These are phyloP conservation scores for Porites australiensis DNA, from an alignment of 64 coral and sea anemone species.

Conservation along the genomic window DNA sequence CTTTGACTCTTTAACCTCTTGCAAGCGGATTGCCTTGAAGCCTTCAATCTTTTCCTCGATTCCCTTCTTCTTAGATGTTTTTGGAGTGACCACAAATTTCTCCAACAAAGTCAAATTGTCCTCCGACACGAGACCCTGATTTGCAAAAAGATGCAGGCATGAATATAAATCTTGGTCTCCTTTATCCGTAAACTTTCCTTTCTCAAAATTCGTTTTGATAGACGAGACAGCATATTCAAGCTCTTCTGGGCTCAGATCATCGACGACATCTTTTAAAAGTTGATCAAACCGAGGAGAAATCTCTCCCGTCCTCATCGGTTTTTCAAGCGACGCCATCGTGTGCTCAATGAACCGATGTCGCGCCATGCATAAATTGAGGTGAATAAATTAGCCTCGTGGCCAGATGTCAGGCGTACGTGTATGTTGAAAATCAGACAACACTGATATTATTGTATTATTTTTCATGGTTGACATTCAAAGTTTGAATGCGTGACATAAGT, in stretches of 20 bases:
- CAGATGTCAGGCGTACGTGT: no score
- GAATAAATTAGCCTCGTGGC: no score
- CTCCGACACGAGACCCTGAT: conserved; percentile 20
- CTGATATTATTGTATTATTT: no score
- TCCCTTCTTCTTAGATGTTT: conserved; percentile 12
- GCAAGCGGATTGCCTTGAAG: not conserved
- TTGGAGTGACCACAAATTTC: conserved; percentile 20
- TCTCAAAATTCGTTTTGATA: conserved; percentile 21
- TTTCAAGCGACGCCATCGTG: not conserved
- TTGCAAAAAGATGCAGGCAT: conserved; percentile 18
- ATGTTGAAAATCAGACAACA: no score
- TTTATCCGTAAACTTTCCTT: not conserved
- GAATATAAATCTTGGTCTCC: conserved; percentile 20
- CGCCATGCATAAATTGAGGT: not conserved
- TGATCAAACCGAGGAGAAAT: conserved; percentile 33
- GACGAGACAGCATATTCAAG: conserved; percentile 14
- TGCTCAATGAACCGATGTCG: not conserved
- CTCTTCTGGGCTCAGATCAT: not conserved
- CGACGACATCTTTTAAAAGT: not conserved
- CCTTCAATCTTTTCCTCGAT: conserved; percentile 18
- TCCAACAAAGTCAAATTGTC: conserved; percentile 47
- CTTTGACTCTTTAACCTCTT: not conserved
- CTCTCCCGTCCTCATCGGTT: not conserved
- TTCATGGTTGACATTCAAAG: no score
- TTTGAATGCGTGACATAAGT: no score